phyloP scores from a whole-genome alignment of 2,888 invertebrate species.

The Neoascia interrupta region DNA sequence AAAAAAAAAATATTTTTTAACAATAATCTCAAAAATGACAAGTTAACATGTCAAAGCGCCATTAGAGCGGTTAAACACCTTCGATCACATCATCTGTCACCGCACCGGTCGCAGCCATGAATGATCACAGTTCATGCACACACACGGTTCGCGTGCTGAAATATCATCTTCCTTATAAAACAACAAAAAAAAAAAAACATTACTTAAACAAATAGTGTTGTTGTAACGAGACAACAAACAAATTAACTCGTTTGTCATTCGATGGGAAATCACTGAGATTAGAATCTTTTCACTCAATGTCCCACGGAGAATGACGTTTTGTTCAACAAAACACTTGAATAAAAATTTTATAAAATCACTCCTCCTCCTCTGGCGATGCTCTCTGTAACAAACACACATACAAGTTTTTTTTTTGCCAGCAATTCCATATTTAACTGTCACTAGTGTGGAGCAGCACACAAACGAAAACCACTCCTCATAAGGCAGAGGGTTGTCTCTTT shows the following conservation, averaged over 20 bases:
- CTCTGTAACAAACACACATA: constrained; percentile 29
- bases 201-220: too few relatives aligned
- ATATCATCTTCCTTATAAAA: constrained; percentile 49
- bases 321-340: constrained; percentile 58
- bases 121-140: constrained; percentile 2
- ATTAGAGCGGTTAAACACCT: constrained; percentile 63
- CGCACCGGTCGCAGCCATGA: constrained; percentile 11
- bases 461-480: constrained; percentile 50
- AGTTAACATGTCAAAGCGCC: constrained; percentile 55
- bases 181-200: constrained; percentile 1
- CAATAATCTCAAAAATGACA: constrained; percentile 12
- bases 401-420: not conserved
- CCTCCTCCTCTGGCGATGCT: constrained; percentile 48
- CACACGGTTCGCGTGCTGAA: constrained; percentile 47
- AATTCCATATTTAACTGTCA: constrained; percentile 54
- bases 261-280: constrained; percentile 26
- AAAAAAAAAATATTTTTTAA: too few relatives aligned
- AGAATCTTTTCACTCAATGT: constrained; percentile 50
- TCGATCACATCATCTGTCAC: constrained; percentile 61
- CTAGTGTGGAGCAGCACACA: constrained; percentile 24
- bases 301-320: constrained; percentile 45
- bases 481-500: constrained; percentile 35
- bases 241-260: constrained; percentile 15
- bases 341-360: constrained; percentile 14
- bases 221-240: constrained; percentile 12